Conservation (phyloP, 2,113 vertebrate species). For the Cyprinodon variegatus region DNA sequence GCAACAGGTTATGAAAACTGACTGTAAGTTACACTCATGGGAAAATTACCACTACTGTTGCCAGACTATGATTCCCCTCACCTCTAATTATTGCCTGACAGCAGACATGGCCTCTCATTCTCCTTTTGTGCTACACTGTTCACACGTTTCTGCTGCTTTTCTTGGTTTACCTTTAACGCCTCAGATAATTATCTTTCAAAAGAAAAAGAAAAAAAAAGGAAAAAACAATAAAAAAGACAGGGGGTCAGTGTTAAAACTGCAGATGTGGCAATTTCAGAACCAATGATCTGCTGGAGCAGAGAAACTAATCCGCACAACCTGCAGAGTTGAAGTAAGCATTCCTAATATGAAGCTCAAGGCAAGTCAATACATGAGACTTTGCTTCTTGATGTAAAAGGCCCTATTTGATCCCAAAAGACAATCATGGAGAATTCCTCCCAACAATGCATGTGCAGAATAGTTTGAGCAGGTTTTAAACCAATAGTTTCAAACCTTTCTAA, state of each 20-base stretch:
- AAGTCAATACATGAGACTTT: not conserved
- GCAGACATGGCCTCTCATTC: conserved; percentile 40
- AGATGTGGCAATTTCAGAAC: conserved; percentile 28
- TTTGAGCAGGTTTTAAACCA: conserved; percentile 5
- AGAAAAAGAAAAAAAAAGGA: not conserved
- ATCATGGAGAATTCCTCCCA: conserved; percentile 22
- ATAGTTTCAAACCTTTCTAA: not conserved
- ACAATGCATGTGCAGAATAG: not conserved
- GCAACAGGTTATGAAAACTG: conserved; percentile 16
- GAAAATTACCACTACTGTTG: conserved; percentile 43
- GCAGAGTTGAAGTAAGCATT: conserved; percentile 6
- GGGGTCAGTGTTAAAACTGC: not conserved
- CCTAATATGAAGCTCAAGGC: conserved; percentile 9
- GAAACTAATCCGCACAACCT: conserved; percentile 46
- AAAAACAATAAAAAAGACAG: not conserved
- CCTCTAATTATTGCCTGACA: conserved; percentile 61
- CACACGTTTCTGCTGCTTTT: conserved; percentile 44
- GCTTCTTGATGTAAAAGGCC: conserved; percentile 15
- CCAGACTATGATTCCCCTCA: conserved; percentile 37
- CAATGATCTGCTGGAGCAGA: conserved; percentile 10
- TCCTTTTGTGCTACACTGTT: conserved; percentile 17
- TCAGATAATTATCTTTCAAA: conserved; percentile 22
- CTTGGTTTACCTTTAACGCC: conserved; percentile 7
- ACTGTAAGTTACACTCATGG: conserved; percentile 21
- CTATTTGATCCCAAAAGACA: conserved; percentile 12